These are phyloP conservation scores for Argopecten irradians DNA, from an alignment of 1,140 invertebrate species.

Conservation along the genomic window DNA sequence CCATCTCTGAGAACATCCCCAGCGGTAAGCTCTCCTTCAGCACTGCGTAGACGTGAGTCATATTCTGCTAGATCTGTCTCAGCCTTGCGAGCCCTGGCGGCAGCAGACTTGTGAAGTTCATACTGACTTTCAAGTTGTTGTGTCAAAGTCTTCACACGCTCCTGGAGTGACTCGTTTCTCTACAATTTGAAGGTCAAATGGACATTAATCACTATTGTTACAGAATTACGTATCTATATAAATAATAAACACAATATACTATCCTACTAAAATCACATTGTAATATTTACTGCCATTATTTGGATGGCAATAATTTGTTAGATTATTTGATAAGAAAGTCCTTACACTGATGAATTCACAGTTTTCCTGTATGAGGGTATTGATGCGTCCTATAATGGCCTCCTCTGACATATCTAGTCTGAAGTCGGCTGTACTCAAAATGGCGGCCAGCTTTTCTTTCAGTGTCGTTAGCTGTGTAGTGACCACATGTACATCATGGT, in stretches of 20 bases:
- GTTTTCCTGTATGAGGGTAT: conserved; percentile 51
- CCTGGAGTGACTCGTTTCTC: conserved; percentile 69
- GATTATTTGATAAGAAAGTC: background rate
- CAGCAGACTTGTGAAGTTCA: conserved; percentile 64
- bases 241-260: background rate
- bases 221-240: background rate
- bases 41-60: conserved; percentile 63
- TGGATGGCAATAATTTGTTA: background rate
- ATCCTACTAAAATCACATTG: background rate
- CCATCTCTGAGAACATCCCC: conserved; percentile 74
- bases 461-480: conserved; percentile 66
- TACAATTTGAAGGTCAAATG: conserved; percentile 54
- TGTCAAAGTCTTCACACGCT: conserved; percentile 68
- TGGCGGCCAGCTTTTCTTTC: conserved; percentile 69
- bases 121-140: conserved; percentile 73
- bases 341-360: conserved; percentile 67
- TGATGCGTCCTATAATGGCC: conserved; percentile 67
- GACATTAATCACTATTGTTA: no score
- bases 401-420: conserved; percentile 68
- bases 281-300: background rate
- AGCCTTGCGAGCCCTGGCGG: conserved; percentile 63
- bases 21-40: conserved; percentile 73
- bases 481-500: conserved; percentile 57
- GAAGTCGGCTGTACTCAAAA: conserved; percentile 66
- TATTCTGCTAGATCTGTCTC: conserved; percentile 69